phyloP scores from a whole-genome alignment of 2,888 invertebrate genomes.

The Platerodrilus igneus region DNA sequence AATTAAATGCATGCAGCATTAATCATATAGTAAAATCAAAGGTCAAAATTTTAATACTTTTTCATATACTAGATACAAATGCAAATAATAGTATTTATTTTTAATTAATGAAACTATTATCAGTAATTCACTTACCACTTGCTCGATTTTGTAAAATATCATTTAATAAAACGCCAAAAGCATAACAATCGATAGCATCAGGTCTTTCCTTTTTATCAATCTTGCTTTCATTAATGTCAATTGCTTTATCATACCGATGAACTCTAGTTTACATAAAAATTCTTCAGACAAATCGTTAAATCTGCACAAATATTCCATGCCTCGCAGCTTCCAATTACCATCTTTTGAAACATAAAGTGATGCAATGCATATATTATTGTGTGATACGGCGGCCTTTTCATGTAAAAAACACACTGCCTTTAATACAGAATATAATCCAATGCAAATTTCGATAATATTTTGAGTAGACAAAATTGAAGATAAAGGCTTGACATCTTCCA shows the following conservation, averaged over 20 bases:
- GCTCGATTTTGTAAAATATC: slow-evolving; percentile 63
- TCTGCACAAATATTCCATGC: slow-evolving; percentile 74
- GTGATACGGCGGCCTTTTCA: slow-evolving; percentile 73
- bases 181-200: slow-evolving; percentile 69
- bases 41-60: too few species aligned
- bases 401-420: slow-evolving; percentile 80
- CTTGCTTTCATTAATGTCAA: slow-evolving; percentile 65
- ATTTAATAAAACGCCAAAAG: slow-evolving; percentile 69
- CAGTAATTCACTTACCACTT: slow-evolving; percentile 54
- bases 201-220: slow-evolving; percentile 46
- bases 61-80: too few species aligned
- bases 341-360: slow-evolving; percentile 79
- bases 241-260: slow-evolving; percentile 63
- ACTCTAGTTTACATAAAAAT: slow-evolving; percentile 62
- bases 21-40: too few species aligned
- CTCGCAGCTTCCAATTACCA: slow-evolving; percentile 84
- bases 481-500: slow-evolving; percentile 77
- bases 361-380: slow-evolving; percentile 76
- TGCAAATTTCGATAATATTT: slow-evolving; percentile 75
- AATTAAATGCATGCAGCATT: too few species aligned
- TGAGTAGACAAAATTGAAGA: slow-evolving; percentile 60
- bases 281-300: slow-evolving; percentile 61
- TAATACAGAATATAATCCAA: slow-evolving; percentile 76
- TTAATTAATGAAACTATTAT: too few species aligned
- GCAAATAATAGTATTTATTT: too few species aligned